phyloP scores from a whole-genome alignment of 2,113 vertebrate genomes.

The Trochalopteron elliotii region DNA sequence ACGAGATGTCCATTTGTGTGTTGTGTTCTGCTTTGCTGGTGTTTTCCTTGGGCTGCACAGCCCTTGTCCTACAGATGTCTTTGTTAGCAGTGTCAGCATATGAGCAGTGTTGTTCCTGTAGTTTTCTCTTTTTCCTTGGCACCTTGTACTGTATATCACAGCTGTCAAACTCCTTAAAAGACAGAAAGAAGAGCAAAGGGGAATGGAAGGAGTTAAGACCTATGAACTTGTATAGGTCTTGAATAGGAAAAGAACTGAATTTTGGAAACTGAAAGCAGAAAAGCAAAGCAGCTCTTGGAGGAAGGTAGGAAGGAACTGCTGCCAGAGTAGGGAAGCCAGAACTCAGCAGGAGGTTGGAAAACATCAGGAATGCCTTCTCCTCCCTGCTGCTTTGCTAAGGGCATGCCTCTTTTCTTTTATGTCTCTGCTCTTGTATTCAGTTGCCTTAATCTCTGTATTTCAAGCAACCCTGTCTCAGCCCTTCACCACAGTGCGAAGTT shows the following conservation, averaged over 20 bases:
- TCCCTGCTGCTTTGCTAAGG: neutral
- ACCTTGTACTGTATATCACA: neutral
- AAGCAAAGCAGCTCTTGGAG: neutral
- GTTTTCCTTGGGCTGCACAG: neutral
- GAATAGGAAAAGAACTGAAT: neutral
- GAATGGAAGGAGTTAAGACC: neutral
- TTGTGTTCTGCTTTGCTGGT: neutral
- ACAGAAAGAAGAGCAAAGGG: neutral
- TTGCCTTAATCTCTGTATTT: neutral
- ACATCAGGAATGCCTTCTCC: neutral
- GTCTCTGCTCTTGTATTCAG: neutral
- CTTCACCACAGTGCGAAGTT: neutral
- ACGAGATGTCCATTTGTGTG: neutral
- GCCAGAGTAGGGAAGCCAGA: neutral
- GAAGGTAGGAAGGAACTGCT: neutral
- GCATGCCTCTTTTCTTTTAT: neutral
- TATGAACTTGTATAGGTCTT: neutral
- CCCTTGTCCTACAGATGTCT: neutral
- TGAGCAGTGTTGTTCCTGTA: neutral
- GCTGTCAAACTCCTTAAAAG: neutral
- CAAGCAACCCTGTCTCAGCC: neutral
- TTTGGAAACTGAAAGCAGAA: neutral
- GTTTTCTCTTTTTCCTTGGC: neutral
- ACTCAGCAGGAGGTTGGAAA: neutral
- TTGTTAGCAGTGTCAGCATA: neutral